Evolutionary conservation across 2,888 invertebrate genomes (phyloP).

Genomic region (Oscheius sp.): DNA sequence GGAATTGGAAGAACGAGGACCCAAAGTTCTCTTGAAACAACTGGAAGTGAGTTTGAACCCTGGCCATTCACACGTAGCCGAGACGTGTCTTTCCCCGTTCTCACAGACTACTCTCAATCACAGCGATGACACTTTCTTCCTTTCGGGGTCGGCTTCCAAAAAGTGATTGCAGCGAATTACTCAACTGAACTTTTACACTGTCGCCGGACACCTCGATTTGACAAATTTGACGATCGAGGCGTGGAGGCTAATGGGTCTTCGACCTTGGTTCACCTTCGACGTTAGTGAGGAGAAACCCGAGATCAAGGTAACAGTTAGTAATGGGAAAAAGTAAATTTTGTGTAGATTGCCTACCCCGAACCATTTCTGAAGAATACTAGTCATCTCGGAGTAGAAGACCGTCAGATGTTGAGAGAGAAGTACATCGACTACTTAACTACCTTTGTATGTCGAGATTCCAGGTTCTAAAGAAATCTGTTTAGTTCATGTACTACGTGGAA

Average conservation of each 20-base stretch:
- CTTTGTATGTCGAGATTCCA: background rate
- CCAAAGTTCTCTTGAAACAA: background rate
- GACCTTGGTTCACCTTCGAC: constrained; percentile 21
- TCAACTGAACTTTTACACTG: background rate
- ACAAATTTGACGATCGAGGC: constrained; percentile 32
- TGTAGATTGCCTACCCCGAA: constrained; percentile 12
- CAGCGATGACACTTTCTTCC: no score
- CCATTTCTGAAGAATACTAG: constrained; percentile 3
- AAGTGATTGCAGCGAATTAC: constrained; percentile 4
- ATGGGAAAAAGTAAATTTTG: background rate
- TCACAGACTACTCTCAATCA: no score
- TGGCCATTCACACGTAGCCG: background rate
- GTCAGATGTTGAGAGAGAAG: background rate
- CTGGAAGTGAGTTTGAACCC: constrained; percentile 14
- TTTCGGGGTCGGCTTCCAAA: constrained; percentile 1
- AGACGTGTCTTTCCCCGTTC: background rate
- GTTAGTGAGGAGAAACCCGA: background rate
- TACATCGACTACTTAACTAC: constrained; percentile 16
- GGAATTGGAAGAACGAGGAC: background rate
- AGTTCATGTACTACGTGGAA: constrained; percentile 22
- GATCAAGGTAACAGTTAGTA: constrained; percentile 16
- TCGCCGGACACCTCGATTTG: constrained; percentile 4
- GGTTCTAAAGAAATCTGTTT: background rate
- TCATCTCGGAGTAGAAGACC: background rate
- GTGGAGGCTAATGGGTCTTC: constrained; percentile 23